Evolutionary conservation across 1,140 invertebrate genomes (phyloP).

Genomic region (Drosophila burlai): DNA sequence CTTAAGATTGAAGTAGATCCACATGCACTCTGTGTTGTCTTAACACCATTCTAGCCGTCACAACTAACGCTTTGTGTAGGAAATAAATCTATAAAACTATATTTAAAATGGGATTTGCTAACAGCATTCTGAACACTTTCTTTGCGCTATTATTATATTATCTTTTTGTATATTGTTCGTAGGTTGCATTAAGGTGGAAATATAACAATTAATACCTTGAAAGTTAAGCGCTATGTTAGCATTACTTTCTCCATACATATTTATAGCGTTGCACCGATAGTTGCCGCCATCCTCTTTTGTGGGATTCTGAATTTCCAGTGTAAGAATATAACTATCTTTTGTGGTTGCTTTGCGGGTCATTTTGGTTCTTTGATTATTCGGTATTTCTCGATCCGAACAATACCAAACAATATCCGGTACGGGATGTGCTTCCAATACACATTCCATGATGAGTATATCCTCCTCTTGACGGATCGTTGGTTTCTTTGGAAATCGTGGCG

Average conservation of each 20-base stretch:
- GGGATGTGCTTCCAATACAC: slow-evolving; percentile 96
- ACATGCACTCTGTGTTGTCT: slow-evolving; percentile 6
- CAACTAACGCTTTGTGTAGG: slow-evolving; percentile 3
- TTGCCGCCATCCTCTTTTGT: slow-evolving; percentile 98
- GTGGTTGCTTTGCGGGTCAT: slow-evolving; percentile 93
- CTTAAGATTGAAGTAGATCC: not conserved
- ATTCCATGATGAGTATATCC: slow-evolving; percentile 97
- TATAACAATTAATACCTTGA: slow-evolving; percentile 91
- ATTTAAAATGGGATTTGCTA: slow-evolving; percentile 2
- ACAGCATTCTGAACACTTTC: not conserved
- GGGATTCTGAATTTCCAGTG: slow-evolving; percentile 96
- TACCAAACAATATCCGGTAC: slow-evolving; percentile 98
- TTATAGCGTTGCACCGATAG: slow-evolving; percentile 99
- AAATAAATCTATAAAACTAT: not conserved
- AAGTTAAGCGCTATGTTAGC: slow-evolving; percentile 99
- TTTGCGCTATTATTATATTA: not conserved
- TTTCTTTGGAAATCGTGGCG: slow-evolving; percentile 98
- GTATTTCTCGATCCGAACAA: slow-evolving; percentile 93
- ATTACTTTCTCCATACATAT: slow-evolving; percentile 99
- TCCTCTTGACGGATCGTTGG: slow-evolving; percentile 98
- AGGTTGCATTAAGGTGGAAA: slow-evolving; percentile 16
- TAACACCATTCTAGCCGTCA: not conserved
- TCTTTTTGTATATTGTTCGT: slow-evolving; percentile 1
- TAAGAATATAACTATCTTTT: slow-evolving; percentile 96
- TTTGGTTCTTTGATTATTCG: slow-evolving; percentile 92